These are phyloP conservation scores for Zelleria hepariella DNA, from an alignment of 2,888 invertebrate genomes.

Conservation along the genomic window DNA sequence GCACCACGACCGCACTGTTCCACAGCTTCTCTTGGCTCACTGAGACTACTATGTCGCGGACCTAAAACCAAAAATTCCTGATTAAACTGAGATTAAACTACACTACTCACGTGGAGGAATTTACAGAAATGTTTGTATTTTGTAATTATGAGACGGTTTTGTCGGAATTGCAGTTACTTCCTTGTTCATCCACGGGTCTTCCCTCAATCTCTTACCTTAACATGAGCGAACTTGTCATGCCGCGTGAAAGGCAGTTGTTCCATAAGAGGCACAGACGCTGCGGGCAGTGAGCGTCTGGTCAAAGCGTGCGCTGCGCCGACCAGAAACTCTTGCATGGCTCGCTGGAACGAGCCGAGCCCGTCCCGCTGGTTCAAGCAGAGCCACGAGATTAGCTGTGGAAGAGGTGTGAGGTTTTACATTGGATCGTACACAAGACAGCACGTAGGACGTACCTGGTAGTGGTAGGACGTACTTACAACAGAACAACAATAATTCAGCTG, in stretches of 20 bases:
- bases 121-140: no score
- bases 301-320: slow-evolving; percentile 81
- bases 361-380: slow-evolving; percentile 49
- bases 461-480: no score
- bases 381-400: slow-evolving; percentile 75
- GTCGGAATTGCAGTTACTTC: no score
- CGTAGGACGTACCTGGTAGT: no score
- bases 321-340: slow-evolving; percentile 85
- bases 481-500: no score
- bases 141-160: no score
- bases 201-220: slow-evolving; percentile 66
- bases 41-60: slow-evolving; percentile 70
- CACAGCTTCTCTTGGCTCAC: slow-evolving; percentile 82
- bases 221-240: slow-evolving; percentile 72
- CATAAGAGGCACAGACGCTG: slow-evolving; percentile 78
- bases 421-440: no score
- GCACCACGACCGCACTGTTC: slow-evolving; percentile 86
- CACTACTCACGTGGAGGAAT: no score
- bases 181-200: no score
- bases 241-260: slow-evolving; percentile 81
- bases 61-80: no score
- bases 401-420: no score
- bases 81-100: no score
- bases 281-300: slow-evolving; percentile 79
- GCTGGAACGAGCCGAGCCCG: slow-evolving; percentile 67